Conservation (phyloP, 1,140 invertebrate genomes). For the Ceratitis capitata region DNA sequence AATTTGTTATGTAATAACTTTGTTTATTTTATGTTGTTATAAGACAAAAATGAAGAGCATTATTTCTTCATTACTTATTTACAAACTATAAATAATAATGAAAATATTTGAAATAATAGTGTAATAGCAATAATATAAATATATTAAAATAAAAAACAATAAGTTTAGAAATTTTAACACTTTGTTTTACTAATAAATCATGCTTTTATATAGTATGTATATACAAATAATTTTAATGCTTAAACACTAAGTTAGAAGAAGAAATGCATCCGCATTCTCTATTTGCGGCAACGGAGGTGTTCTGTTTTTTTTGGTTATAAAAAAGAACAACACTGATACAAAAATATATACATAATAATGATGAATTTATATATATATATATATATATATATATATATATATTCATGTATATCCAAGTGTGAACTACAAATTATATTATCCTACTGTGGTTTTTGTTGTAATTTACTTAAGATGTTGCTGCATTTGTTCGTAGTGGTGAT, state of each 20-base stretch:
- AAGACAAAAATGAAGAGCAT: no score
- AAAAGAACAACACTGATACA: neutral
- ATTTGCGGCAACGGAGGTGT: neutral
- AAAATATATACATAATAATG: no score
- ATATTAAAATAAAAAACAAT: neutral
- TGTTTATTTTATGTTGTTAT: neutral
- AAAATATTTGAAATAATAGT: neutral
- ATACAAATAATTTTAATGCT: neutral
- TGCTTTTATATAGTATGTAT: neutral
- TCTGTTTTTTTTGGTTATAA: neutral
- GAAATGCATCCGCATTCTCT: neutral
- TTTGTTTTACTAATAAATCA: constrained; percentile 1
- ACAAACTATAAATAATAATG: neutral
- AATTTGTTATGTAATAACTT: neutral
- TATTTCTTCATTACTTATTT: neutral
- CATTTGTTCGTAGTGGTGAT: neutral
- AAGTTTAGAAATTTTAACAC: neutral
- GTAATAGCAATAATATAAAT: constrained; percentile 24
- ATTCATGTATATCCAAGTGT: neutral
- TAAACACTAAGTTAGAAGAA: neutral
- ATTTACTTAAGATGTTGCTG: neutral
- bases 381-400: no score
- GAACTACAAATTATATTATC: neutral
- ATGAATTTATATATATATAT: no score
- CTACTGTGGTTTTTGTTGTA: neutral